Conservation (phyloP, 2,888 invertebrate genomes). For the Ophioninae sp. region DNA sequence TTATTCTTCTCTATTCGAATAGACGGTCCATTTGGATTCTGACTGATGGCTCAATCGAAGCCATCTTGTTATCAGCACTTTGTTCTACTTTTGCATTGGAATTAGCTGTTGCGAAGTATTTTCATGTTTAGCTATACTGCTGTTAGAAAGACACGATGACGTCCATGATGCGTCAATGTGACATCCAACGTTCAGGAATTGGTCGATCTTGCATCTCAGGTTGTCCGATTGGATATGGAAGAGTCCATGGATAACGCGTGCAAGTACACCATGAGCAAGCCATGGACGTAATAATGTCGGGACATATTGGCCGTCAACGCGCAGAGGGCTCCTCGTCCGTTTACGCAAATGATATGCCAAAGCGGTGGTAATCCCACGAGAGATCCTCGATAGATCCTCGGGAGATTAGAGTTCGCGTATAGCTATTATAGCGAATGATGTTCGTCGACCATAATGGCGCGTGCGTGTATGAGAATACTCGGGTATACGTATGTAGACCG, state of each 20-base stretch:
- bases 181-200: no score
- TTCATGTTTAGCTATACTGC: neutral
- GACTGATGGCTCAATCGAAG: no score
- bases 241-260: conserved; percentile 7
- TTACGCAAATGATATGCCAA: conserved; percentile 80
- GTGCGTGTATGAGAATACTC: neutral
- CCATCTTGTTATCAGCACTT: neutral
- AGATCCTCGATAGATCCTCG: conserved; percentile 75
- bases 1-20: neutral
- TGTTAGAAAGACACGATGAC: neutral
- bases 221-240: neutral
- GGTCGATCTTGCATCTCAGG: neutral
- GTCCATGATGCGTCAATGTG: no score
- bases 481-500: neutral
- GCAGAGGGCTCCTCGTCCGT: conserved; percentile 77
- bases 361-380: conserved; percentile 65
- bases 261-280: conserved; percentile 30
- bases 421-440: conserved; percentile 19
- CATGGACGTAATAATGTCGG: conserved; percentile 67
- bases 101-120: neutral
- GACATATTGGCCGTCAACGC: conserved; percentile 80
- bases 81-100: neutral
- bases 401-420: conserved; percentile 71
- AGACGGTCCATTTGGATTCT: no score
- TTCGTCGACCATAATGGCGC: neutral